These are phyloP conservation scores for Sinohyriopsis cumingii DNA, from an alignment of 2,888 invertebrate genomes.

Conservation along the genomic window DNA sequence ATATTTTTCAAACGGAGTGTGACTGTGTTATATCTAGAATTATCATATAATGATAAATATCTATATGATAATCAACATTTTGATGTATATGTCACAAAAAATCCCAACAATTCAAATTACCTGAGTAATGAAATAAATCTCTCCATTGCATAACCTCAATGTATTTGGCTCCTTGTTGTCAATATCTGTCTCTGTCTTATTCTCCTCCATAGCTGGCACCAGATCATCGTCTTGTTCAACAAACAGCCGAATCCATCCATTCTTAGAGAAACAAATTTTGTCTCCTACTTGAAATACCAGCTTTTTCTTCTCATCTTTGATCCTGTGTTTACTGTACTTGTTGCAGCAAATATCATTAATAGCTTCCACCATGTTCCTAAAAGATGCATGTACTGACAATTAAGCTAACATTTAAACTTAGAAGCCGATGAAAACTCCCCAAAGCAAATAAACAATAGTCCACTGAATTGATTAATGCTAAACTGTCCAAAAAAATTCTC, in stretches of 20 bases:
- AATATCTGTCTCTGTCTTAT: slow-evolving; percentile 4
- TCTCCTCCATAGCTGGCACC: background rate
- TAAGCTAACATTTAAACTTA: no score
- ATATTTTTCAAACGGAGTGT: no score
- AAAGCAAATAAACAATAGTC: no score
- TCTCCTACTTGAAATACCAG: slow-evolving; percentile 51
- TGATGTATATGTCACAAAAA: background rate
- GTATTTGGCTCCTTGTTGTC: slow-evolving; percentile 18
- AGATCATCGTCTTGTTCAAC: slow-evolving; percentile 13
- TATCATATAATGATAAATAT: no score
- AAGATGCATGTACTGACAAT: background rate
- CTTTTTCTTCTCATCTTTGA: slow-evolving; percentile 24
- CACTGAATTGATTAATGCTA: no score
- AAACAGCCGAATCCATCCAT: slow-evolving; percentile 46
- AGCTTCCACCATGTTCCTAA: slow-evolving; percentile 55
- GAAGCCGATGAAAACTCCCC: no score
- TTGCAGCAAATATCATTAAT: slow-evolving; percentile 64
- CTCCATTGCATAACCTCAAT: slow-evolving; percentile 55
- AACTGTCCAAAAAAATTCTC: no score
- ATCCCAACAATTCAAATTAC: slow-evolving; percentile 25
- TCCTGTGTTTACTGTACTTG: slow-evolving; percentile 54
- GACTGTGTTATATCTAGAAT: no score
- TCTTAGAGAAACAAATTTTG: slow-evolving; percentile 64
- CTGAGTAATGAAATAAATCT: slow-evolving; percentile 55
- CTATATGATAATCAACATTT: background rate